phyloP scores from a whole-genome alignment of 2,888 invertebrate genomes.

The Limnephilus rhombicus region DNA sequence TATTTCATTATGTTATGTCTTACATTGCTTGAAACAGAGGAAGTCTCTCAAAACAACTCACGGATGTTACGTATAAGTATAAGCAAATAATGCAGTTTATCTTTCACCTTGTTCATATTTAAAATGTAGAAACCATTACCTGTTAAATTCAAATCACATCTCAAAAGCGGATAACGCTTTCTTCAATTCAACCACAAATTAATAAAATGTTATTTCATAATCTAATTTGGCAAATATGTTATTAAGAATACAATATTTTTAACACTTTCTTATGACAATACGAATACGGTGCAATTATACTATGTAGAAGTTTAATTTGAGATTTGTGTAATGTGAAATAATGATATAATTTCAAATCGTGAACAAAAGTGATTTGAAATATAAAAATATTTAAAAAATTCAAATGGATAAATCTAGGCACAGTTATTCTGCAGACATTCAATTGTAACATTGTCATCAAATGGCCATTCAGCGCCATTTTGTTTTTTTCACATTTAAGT shows the following conservation, averaged over 20 bases:
- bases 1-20: background rate
- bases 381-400: background rate
- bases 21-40: background rate
- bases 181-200: background rate
- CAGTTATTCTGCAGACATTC: too few relatives aligned
- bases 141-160: background rate
- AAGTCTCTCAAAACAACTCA: background rate
- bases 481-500: too few relatives aligned
- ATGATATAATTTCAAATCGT: background rate
- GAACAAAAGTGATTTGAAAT: background rate
- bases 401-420: background rate
- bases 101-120: too few relatives aligned
- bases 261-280: background rate
- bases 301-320: background rate
- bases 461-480: too few relatives aligned
- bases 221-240: constrained; percentile 46
- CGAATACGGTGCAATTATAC: background rate
- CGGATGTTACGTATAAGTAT: too few relatives aligned
- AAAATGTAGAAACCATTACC: too few relatives aligned
- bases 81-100: too few relatives aligned
- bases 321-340: background rate
- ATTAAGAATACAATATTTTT: background rate
- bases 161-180: background rate
- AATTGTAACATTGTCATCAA: too few relatives aligned
- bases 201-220: background rate